Evolutionary conservation across 2,113 vertebrate genomes (phyloP).

Genomic region (Melanerpes aurifrons): DNA sequence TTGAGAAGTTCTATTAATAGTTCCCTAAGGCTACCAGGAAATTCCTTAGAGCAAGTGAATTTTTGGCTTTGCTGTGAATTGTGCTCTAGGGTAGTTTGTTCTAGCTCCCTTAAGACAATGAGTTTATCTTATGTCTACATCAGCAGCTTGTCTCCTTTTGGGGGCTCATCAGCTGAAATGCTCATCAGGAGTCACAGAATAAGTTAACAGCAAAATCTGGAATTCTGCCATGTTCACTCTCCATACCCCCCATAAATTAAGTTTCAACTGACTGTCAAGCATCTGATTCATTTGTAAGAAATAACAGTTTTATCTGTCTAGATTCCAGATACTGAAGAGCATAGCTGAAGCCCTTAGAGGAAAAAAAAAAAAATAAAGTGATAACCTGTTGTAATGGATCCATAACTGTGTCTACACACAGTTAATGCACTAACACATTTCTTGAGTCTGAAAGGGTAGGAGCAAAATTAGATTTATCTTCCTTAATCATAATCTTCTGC

Average conservation of each 20-base stretch:
- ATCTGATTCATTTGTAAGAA: slow-evolving; percentile 67
- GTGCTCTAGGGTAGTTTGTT: slow-evolving; percentile 44
- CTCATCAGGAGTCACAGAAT: slow-evolving; percentile 56
- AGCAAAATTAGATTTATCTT: neutral
- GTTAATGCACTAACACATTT: neutral
- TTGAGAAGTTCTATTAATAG: slow-evolving; percentile 69
- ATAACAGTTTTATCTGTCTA: slow-evolving; percentile 46
- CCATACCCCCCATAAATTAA: slow-evolving; percentile 64
- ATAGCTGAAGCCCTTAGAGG: slow-evolving; percentile 28
- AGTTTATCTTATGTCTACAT: slow-evolving; percentile 67
- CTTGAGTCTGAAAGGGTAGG: neutral
- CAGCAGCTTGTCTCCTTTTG: slow-evolving; percentile 18
- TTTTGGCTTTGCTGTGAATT: slow-evolving; percentile 51
- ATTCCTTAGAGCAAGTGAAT: slow-evolving; percentile 65
- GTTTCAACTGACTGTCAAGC: slow-evolving; percentile 70
- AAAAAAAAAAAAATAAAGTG: neutral
- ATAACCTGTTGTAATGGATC: slow-evolving; percentile 21
- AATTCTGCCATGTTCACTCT: slow-evolving; percentile 49
- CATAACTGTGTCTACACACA: neutral
- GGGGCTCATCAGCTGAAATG: slow-evolving; percentile 14
- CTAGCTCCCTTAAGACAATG: slow-evolving; percentile 10
- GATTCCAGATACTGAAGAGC: slow-evolving; percentile 51
- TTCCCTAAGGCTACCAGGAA: slow-evolving; percentile 61
- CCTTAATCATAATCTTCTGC: neutral
- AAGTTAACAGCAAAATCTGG: slow-evolving; percentile 60